Conservation (phyloP, 1,140 invertebrate genomes). For the Diploscapter pachys region DNA sequence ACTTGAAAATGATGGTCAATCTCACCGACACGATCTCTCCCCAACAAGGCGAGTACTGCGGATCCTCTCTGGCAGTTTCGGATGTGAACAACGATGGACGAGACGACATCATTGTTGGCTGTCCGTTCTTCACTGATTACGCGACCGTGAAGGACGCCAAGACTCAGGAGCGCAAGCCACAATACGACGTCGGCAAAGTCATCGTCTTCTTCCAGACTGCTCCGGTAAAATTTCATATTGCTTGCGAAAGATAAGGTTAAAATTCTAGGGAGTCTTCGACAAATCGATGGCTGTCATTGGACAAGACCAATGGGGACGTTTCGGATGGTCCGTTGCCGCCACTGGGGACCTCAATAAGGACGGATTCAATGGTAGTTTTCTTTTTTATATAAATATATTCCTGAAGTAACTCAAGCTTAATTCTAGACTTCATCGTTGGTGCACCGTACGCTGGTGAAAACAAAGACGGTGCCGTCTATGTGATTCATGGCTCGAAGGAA, state of each 20-base stretch:
- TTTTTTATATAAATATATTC: background rate
- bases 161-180: constrained; percentile 60
- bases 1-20: constrained; percentile 77
- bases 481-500: constrained; percentile 78
- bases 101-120: constrained; percentile 88
- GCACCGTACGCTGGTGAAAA: constrained; percentile 85
- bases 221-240: constrained; percentile 60
- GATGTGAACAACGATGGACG: constrained; percentile 86
- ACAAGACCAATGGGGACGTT: constrained; percentile 75
- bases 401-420: background rate
- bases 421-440: constrained; percentile 84
- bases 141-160: constrained; percentile 75
- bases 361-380: constrained; percentile 66
- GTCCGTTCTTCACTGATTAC: constrained; percentile 79
- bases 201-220: constrained; percentile 78
- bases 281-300: constrained; percentile 72
- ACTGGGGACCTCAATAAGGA: constrained; percentile 89
- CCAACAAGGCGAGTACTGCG: constrained; percentile 91
- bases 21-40: constrained; percentile 71
- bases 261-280: constrained; percentile 65
- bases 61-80: constrained; percentile 78
- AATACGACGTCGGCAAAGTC: constrained; percentile 83
- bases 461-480: constrained; percentile 82
- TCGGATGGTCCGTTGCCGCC: constrained; percentile 78
- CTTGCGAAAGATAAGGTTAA: background rate